Evolutionary conservation across 1,140 invertebrate species (phyloP).

Genomic region (Pentalonia nigronervosa): DNA sequence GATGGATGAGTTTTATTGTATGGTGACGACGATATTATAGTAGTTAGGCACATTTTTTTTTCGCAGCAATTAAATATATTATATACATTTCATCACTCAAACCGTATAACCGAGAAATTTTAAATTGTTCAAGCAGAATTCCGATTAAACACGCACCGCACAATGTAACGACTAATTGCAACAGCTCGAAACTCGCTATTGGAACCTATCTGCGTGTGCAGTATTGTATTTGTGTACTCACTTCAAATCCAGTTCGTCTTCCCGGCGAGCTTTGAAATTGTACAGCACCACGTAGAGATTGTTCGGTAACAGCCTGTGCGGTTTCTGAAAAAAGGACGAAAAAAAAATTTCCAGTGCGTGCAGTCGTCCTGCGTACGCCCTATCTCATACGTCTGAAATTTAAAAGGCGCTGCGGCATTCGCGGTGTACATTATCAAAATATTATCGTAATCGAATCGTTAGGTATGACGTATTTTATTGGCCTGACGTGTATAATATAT

Average conservation of each 20-base stretch:
- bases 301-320: conserved; percentile 83
- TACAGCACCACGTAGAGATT: conserved; percentile 94
- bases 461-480: background rate
- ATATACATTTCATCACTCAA: too few relatives aligned
- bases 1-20: too few relatives aligned
- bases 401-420: background rate
- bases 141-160: background rate
- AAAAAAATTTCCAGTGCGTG: background rate
- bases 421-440: too few relatives aligned
- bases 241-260: conserved; percentile 93
- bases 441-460: too few relatives aligned
- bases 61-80: too few relatives aligned
- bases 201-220: too few relatives aligned
- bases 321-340: conserved; percentile 69
- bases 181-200: background rate
- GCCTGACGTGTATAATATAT: background rate
- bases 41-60: too few relatives aligned
- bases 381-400: background rate
- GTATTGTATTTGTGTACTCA: conserved; percentile 64
- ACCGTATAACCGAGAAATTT: too few relatives aligned
- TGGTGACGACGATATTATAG: too few relatives aligned
- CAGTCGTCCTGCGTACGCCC: too few relatives aligned
- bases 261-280: conserved; percentile 92
- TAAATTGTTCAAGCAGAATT: background rate
- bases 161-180: background rate